Percentiles rank a stretch among this genome's conserved stretches.
Conservation (phyloP, 2,113 vertebrate species). For the Hymenochirus boettgeri region DNA sequence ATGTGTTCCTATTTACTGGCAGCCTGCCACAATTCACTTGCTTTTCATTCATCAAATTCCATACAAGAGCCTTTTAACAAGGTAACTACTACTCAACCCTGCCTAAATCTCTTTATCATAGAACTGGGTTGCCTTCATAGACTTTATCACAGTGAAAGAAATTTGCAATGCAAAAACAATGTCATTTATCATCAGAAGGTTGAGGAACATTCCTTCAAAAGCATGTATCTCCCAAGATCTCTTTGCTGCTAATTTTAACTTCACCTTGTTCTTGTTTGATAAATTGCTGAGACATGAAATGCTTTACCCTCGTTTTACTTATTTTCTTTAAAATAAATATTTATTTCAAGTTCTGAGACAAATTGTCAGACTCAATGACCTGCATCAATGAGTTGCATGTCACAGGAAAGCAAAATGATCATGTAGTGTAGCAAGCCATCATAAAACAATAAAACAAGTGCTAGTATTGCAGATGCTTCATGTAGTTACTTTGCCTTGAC, state of each 20-base stretch:
- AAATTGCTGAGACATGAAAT: slow-evolving; percentile 36
- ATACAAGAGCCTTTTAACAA: slow-evolving; percentile 51
- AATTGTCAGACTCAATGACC: background rate
- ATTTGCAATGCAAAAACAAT: slow-evolving; percentile 54
- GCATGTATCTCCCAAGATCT: slow-evolving; percentile 44
- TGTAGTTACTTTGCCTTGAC: background rate
- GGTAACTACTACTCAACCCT: slow-evolving; percentile 60
- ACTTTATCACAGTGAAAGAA: slow-evolving; percentile 56
- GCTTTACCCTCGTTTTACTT: slow-evolving; percentile 15
- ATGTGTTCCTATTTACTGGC: slow-evolving; percentile 53
- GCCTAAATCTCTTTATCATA: slow-evolving; percentile 64
- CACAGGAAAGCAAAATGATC: background rate
- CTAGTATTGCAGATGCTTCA: background rate
- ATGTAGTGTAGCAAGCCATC: background rate
- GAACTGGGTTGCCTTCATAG: slow-evolving; percentile 55
- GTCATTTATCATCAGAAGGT: slow-evolving; percentile 49
- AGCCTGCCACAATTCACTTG: slow-evolving; percentile 60
- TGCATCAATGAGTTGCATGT: background rate
- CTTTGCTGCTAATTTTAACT: slow-evolving; percentile 47
- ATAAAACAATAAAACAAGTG: background rate
- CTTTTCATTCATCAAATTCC: slow-evolving; percentile 73
- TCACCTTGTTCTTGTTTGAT: slow-evolving; percentile 40
- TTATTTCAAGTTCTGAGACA: background rate
- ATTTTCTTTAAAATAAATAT: slow-evolving; percentile 20
- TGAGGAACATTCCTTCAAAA: slow-evolving; percentile 46